Base-by-base conservation (phyloP, 2,888 invertebrate genomes). In the Micropterix aruncella region DNA sequence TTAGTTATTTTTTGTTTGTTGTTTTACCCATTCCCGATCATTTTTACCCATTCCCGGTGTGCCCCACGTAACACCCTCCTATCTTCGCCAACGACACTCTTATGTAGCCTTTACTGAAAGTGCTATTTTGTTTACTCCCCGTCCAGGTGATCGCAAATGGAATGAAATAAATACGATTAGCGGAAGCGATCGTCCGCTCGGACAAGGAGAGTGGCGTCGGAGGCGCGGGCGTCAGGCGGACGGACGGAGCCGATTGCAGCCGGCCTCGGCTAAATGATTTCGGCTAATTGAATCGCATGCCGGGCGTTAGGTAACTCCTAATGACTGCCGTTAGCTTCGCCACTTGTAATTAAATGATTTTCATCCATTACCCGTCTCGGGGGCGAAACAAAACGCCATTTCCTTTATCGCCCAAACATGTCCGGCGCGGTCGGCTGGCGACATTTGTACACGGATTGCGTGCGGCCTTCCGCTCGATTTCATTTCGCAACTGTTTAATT, bases 201-300 rank as follows among this genome's bases (percentile, higher is more conserved):
- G 17, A 19, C n/a, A 18, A 18, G 41, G n/a, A 14, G 36, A 16
- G 43, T 39, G 19, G 40, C 40, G 16, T 17, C 17, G 18, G 42
- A 16, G 19, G 19, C 18, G n/a, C 18, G 16, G n/a, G 40, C 27
- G 43, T 37, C 36, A 42, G 41, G n/a, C 18, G 16, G n/a, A 38
- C 27, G 43, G 16, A 17, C 17, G 18, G 42, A 16, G 19, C 18
- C 18, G n/a, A 9, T 7, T 4, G 40, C 27, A 40, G 19, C 40
- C 45, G 46, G 44, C 40, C 19, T 41, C 27, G 41, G 48, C 50
- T 50, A 48, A 50, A 48, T 48, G 50, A 48, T 50, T 50, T 45
- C 44, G 44, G 48, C 47, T 50, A 50, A 50, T 50, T 50, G 48
- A 48, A 50, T 48, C 44, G 50, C 48, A 48, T 50, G 47, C 48